Evolutionary conservation across 2,888 invertebrate species (phyloP).

Genomic region (Amitus sp.): DNA sequence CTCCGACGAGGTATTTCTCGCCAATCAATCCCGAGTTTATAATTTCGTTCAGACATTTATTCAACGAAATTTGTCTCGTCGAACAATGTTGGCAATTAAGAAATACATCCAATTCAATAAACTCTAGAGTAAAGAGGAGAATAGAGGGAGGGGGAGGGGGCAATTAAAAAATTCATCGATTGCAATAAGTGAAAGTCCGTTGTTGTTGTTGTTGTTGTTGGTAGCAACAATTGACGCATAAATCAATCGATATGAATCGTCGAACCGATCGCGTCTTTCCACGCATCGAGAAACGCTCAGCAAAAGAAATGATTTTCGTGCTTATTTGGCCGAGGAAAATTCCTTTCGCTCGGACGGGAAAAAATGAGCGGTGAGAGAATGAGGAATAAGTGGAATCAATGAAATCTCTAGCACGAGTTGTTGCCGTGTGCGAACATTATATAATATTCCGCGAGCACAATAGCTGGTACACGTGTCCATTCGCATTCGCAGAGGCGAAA

Average conservation of each 20-base stretch:
- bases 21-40: no score
- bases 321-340: no score
- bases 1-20: not conserved
- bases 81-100: not conserved
- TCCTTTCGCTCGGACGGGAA: not conserved
- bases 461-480: constrained; percentile 32
- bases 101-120: not conserved
- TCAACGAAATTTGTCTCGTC: not conserved
- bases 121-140: constrained; percentile 6
- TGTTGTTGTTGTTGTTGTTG: constrained; percentile 33
- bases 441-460: constrained; percentile 30
- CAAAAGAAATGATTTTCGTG: no score
- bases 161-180: constrained; percentile 37
- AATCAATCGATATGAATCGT: constrained; percentile 41
- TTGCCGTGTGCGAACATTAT: constrained; percentile 14
- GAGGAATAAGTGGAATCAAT: constrained; percentile 1
- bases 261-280: constrained; percentile 19
- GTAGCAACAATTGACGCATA: constrained; percentile 34
- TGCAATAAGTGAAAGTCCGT: constrained; percentile 36
- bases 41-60: no score
- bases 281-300: not conserved
- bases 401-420: not conserved
- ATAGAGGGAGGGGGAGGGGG: no score
- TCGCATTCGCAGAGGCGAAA: constrained; percentile 19
- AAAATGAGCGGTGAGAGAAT: not conserved